Conservation (phyloP, 1,140 invertebrate genomes). For the Drosophila azteca region DNA sequence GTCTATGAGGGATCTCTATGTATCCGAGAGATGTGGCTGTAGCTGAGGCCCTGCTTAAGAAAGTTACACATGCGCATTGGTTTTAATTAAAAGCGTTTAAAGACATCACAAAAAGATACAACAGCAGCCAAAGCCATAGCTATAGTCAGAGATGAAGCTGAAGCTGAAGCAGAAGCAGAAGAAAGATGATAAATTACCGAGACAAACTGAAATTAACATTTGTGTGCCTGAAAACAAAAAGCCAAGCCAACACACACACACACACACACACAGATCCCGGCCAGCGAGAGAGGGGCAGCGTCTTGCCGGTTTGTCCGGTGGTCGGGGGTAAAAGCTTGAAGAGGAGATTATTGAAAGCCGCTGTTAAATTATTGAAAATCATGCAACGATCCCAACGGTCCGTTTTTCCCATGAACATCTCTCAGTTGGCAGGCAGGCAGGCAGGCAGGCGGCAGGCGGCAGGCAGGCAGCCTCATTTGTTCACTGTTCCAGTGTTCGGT, state of each 20-base stretch:
- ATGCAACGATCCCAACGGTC: slow-evolving; percentile 56
- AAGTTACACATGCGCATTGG: slow-evolving; percentile 82
- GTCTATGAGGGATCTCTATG: slow-evolving; percentile 12
- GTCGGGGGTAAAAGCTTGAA: slow-evolving; percentile 4
- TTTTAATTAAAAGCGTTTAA: slow-evolving; percentile 83
- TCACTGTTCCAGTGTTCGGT: slow-evolving; percentile 27
- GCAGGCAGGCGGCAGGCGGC: slow-evolving; percentile 19
- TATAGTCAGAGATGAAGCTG: slow-evolving; percentile 1
- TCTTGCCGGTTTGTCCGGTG: neutral
- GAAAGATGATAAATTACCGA: slow-evolving; percentile 81
- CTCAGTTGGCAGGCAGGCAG: slow-evolving; percentile 5
- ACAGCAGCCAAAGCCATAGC: slow-evolving; percentile 4
- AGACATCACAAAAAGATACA: slow-evolving; percentile 43
- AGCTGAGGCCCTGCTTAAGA: slow-evolving; percentile 58
- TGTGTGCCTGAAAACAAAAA: slow-evolving; percentile 48
- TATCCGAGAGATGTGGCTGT: slow-evolving; percentile 16
- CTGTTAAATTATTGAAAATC: slow-evolving; percentile 81
- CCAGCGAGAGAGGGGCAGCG: neutral
- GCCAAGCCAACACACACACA: slow-evolving; percentile 25
- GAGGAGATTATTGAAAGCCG: slow-evolving; percentile 49
- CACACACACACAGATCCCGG: slow-evolving; percentile 43
- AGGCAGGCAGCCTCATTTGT: slow-evolving; percentile 54
- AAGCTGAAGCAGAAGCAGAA: slow-evolving; percentile 1
- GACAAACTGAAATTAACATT: slow-evolving; percentile 80
- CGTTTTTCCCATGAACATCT: slow-evolving; percentile 73